These are phyloP conservation scores for Tokudaia tokunoshimensis DNA, from an alignment of 2,797 vertebrate genomes.

Conservation along the genomic window DNA sequence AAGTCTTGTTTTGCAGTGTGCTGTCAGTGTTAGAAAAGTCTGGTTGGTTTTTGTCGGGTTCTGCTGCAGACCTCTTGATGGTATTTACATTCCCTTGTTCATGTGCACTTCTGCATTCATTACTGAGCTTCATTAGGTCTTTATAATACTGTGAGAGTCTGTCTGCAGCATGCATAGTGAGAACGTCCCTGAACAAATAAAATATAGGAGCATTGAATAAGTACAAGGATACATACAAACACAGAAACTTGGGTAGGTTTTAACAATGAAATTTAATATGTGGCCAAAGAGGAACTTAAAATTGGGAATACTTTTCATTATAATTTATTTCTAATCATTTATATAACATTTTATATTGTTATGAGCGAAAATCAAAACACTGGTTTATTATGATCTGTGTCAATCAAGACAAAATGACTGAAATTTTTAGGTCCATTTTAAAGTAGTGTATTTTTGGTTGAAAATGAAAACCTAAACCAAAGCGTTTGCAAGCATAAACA, in stretches of 20 bases:
- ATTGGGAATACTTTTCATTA: slow-evolving; percentile 17
- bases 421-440: slow-evolving; percentile 66
- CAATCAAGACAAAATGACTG: slow-evolving; percentile 58
- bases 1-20: slow-evolving; percentile 78
- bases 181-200: slow-evolving; percentile 81
- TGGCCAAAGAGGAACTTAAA: slow-evolving; percentile 45
- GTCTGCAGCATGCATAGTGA: slow-evolving; percentile 85
- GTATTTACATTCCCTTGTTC: slow-evolving; percentile 88
- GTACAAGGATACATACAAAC: slow-evolving; percentile 43
- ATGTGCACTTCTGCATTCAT: slow-evolving; percentile 91
- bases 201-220: slow-evolving; percentile 25
- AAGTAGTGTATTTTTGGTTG: slow-evolving; percentile 66
- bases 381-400: slow-evolving; percentile 46
- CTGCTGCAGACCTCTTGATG: slow-evolving; percentile 79
- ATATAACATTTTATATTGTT: slow-evolving; percentile 28
- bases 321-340: slow-evolving; percentile 45
- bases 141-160: slow-evolving; percentile 87
- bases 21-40: slow-evolving; percentile 65
- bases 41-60: slow-evolving; percentile 70
- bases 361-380: slow-evolving; percentile 49
- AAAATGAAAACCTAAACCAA: slow-evolving; percentile 68
- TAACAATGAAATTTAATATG: slow-evolving; percentile 33
- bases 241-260: not conserved
- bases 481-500: slow-evolving; percentile 58
- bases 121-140: slow-evolving; percentile 90